Conservation (phyloP, 2,888 invertebrate genomes). For the Cryptus armator region DNA sequence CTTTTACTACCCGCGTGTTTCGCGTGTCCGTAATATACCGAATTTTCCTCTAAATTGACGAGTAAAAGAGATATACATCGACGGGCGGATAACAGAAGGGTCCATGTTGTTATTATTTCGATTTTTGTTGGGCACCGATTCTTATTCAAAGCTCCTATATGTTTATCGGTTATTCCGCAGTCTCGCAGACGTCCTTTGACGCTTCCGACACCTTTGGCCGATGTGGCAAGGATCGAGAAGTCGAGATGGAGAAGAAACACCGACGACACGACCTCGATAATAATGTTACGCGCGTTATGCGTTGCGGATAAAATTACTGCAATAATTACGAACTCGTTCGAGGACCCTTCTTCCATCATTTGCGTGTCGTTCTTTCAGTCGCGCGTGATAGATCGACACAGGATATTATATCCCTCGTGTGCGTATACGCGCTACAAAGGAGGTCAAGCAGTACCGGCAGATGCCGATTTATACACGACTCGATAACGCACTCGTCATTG, state of each 20-base stretch:
- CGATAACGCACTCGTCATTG: slow-evolving; percentile 20
- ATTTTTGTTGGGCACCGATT: background rate
- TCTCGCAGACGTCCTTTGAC: background rate
- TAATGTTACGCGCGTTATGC: background rate
- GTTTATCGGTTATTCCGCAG: background rate
- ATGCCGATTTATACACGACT: slow-evolving; percentile 27
- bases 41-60: background rate
- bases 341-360: slow-evolving; percentile 52
- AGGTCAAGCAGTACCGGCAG: slow-evolving; percentile 46
- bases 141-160: background rate
- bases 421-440: slow-evolving; percentile 13
- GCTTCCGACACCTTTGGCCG: background rate
- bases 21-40: background rate
- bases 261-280: slow-evolving; percentile 10
- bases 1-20: slow-evolving; percentile 3
- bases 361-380: slow-evolving; percentile 32
- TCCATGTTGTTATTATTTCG: background rate
- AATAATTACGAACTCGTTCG: slow-evolving; percentile 29
- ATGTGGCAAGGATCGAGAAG: background rate
- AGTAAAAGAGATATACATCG: background rate
- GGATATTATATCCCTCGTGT: slow-evolving; percentile 15
- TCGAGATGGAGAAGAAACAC: background rate
- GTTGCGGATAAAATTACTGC: slow-evolving; percentile 20
- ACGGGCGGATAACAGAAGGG: background rate
- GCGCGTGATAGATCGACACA: slow-evolving; percentile 28